Evolutionary conservation across 2,888 invertebrate species (phyloP).

Genomic region (Macrostomum cliftonense): DNA sequence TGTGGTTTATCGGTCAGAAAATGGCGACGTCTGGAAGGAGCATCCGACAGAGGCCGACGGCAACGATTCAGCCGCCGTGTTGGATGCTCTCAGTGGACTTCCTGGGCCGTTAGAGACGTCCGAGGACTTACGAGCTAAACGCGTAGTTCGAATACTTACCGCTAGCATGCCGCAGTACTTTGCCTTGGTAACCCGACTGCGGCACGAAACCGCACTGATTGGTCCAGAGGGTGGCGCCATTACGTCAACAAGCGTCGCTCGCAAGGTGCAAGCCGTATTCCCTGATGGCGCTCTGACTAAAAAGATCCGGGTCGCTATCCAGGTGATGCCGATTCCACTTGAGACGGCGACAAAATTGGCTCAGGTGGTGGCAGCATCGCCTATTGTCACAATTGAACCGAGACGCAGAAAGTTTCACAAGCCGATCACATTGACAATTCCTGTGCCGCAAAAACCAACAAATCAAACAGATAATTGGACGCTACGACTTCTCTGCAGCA

Average conservation of each 20-base stretch:
- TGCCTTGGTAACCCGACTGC: constrained; percentile 86
- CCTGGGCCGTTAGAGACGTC: constrained; percentile 22
- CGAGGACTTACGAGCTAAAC: constrained; percentile 57
- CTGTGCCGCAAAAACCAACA: constrained; percentile 57
- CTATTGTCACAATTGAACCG: constrained; percentile 97
- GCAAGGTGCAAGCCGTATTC: constrained; percentile 96
- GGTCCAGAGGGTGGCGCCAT: constrained; percentile 98
- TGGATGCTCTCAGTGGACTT: constrained; percentile 64
- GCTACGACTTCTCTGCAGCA: constrained; percentile 78
- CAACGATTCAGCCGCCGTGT: constrained; percentile 54
- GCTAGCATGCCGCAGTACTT: constrained; percentile 98
- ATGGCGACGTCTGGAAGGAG: constrained; percentile 34
- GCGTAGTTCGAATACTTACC: constrained; percentile 84
- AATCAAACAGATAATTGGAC: constrained; percentile 44
- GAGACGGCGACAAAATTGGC: no score
- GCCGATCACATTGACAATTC: constrained; percentile 94
- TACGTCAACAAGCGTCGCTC: constrained; percentile 91
- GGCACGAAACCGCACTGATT: constrained; percentile 92
- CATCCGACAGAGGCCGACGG: constrained; percentile 51
- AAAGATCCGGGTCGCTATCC: constrained; percentile 97
- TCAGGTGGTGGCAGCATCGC: constrained; percentile 69
- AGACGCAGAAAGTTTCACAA: constrained; percentile 96
- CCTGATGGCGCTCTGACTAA: constrained; percentile 95
- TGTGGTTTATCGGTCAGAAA: constrained; percentile 85
- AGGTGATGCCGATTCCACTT: constrained; percentile 46